Evolutionary conservation across 2,797 vertebrate genomes (phyloP).

Genomic region (Ficedula albicollis): DNA sequence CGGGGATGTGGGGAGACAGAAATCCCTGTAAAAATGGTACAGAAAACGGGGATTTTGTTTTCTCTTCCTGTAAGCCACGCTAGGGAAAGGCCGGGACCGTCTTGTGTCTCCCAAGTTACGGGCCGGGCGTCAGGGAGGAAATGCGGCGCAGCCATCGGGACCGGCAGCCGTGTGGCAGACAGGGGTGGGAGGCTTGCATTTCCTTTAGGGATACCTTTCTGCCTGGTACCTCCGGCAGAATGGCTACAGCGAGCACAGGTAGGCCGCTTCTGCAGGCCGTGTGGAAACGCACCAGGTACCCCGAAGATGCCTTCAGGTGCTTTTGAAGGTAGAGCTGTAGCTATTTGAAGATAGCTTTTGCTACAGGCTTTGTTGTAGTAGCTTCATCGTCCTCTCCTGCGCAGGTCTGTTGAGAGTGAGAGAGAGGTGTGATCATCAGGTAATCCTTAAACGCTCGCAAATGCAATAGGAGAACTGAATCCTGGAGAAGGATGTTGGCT

Average conservation of each 20-base stretch:
- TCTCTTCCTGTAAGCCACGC: neutral
- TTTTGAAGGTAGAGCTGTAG: neutral
- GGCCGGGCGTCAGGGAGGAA: neutral
- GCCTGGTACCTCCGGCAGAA: neutral
- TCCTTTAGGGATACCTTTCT: neutral
- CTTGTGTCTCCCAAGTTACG: neutral
- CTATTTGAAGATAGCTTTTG: neutral
- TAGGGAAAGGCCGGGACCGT: neutral
- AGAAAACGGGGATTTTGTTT: neutral
- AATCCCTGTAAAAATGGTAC: neutral
- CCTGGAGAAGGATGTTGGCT: neutral
- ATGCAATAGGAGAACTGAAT: neutral
- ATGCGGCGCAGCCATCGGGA: neutral
- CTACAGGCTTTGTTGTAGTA: neutral
- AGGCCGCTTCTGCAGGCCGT: neutral
- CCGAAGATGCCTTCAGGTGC: neutral
- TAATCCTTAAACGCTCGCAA: neutral
- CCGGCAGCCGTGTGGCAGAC: neutral
- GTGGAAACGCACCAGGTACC: neutral
- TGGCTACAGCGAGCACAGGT: neutral
- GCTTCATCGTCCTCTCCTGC: neutral
- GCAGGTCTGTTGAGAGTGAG: neutral
- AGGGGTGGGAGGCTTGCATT: neutral
- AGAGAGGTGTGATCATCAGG: neutral
- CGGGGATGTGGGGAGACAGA: neutral